Percentiles rank a stretch among this genome's conserved stretches.
phyloP scores from a whole-genome alignment of 2,797 vertebrate species.

The Enteromius viviparus region DNA sequence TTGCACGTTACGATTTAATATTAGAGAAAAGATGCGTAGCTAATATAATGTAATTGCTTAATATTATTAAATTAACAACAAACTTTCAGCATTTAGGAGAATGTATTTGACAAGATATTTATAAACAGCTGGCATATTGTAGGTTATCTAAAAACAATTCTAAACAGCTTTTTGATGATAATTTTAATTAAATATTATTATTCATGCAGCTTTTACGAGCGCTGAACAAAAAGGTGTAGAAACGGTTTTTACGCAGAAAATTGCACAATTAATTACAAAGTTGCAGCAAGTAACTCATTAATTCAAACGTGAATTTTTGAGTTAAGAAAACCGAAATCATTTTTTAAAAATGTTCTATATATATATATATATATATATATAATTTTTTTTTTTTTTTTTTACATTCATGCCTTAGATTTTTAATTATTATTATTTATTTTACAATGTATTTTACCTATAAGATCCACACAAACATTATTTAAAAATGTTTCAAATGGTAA shows the following conservation, averaged over 20 bases:
- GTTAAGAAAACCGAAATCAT: neutral
- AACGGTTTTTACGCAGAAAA: neutral
- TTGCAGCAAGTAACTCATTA: neutral
- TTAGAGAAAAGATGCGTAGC: neutral
- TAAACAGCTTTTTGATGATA: neutral
- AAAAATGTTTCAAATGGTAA: neutral
- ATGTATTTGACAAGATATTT: neutral
- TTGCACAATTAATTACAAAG: neutral
- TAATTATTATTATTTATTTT: neutral
- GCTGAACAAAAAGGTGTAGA: neutral
- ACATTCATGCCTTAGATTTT: neutral
- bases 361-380: too few species aligned
- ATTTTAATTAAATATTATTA: neutral
- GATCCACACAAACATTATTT: neutral
- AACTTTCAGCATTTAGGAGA: neutral
- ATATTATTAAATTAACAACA: neutral
- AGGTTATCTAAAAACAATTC: too few species aligned
- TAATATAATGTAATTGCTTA: neutral
- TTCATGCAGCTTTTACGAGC: neutral
- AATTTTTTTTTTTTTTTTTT: too few species aligned
- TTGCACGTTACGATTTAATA: slow-evolving; percentile 23
- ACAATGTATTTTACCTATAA: neutral
- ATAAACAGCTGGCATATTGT: neutral
- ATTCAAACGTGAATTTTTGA: neutral
- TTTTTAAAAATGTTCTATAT: too few species aligned